Evolutionary conservation across 2,888 invertebrate genomes (phyloP).

Genomic region (Microctonus hyperodae): DNA sequence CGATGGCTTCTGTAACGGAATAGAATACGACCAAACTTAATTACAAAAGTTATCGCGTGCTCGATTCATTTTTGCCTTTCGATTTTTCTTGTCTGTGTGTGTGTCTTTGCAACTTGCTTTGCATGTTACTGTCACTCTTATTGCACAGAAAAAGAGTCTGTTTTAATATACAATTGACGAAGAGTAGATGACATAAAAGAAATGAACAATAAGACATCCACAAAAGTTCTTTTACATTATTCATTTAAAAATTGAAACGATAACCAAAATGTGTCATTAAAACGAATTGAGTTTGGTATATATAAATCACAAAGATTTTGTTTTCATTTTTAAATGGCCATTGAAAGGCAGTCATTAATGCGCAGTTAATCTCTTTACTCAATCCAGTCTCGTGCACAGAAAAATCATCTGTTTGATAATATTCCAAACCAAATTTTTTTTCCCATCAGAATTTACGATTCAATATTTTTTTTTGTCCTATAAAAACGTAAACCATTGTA

Average conservation of each 20-base stretch:
- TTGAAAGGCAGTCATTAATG: neutral
- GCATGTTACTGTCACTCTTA: constrained; percentile 39
- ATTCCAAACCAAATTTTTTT: neutral
- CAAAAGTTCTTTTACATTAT: neutral
- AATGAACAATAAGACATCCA: neutral
- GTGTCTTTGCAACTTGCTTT: constrained; percentile 28
- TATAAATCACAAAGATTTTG: neutral
- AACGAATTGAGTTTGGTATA: neutral
- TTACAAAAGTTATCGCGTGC: constrained; percentile 57
- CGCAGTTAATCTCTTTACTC: neutral
- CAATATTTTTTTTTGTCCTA: neutral
- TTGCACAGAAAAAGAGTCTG: constrained; percentile 21
- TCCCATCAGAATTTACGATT: neutral
- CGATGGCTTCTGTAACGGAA: constrained; percentile 42
- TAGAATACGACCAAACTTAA: constrained; percentile 57
- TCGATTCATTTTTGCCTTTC: constrained; percentile 29
- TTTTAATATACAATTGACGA: constrained; percentile 35
- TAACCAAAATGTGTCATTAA: neutral
- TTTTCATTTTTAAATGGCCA: neutral
- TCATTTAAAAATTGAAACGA: neutral
- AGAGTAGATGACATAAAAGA: constrained; percentile 28
- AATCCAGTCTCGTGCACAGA: neutral
- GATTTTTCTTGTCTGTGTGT: constrained; percentile 25
- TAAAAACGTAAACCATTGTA: neutral
- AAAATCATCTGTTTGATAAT: neutral